Conservation (phyloP, 2,113 vertebrate species). For the Montifringilla adamsi region DNA sequence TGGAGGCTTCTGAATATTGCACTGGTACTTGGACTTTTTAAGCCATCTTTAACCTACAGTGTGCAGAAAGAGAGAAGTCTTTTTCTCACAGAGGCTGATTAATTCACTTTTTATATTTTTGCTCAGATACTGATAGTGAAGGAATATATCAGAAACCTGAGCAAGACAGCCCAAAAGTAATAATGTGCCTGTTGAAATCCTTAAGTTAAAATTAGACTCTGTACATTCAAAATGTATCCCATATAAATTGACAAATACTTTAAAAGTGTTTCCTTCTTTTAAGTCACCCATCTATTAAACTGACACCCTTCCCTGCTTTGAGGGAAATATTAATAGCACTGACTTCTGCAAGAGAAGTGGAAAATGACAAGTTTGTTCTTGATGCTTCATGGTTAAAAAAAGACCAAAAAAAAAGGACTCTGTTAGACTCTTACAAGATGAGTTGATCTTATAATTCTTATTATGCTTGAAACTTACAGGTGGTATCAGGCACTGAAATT, state of each 20-base stretch:
- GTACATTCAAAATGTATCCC: not conserved
- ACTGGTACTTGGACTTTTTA: not conserved
- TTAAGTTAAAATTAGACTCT: not conserved
- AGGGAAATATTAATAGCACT: not conserved
- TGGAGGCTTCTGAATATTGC: not conserved
- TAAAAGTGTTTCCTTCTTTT: not conserved
- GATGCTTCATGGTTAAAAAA: not conserved
- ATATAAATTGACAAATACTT: not conserved
- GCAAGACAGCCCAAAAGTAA: not conserved
- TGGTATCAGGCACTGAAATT: not conserved
- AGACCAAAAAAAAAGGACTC: not conserved
- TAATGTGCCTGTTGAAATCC: not conserved
- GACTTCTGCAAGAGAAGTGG: not conserved
- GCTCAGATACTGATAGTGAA: not conserved
- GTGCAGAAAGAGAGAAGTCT: not conserved
- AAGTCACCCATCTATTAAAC: not conserved
- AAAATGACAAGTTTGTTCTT: not conserved
- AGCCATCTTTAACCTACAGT: not conserved
- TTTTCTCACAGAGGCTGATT: not conserved
- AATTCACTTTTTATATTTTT: not conserved
- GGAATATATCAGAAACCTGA: not conserved
- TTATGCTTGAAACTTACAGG: not conserved
- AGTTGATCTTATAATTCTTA: not conserved
- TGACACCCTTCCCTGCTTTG: not conserved
- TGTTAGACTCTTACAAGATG: not conserved